A percentile compares a stretch with the other conserved stretches of the same genome.
phyloP scores from a whole-genome alignment of 2,888 invertebrate species.

The Drosophila vallismaia region DNA sequence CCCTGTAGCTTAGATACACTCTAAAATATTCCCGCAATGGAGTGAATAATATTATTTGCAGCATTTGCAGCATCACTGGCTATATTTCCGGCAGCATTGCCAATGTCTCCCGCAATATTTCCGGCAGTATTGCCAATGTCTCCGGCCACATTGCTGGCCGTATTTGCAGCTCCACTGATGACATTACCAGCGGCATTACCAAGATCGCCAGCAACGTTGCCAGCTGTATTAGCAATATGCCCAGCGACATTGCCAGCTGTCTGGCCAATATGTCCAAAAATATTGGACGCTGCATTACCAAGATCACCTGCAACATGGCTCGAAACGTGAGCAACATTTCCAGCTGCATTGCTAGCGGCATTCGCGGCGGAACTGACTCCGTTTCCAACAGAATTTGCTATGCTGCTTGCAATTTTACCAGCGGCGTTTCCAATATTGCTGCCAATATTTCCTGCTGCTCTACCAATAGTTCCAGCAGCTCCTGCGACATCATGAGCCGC shows the following conservation, averaged over 20 bases:
- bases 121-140: slow-evolving; percentile 12
- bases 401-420: not conserved
- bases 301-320: slow-evolving; percentile 1
- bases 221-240: slow-evolving; percentile 1
- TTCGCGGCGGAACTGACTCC: slow-evolving; percentile 8
- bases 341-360: slow-evolving; percentile 19
- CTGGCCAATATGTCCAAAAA: slow-evolving; percentile 17
- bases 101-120: slow-evolving; percentile 11
- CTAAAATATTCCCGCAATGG: slow-evolving; percentile 28
- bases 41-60: slow-evolving; percentile 15
- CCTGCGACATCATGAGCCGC: slow-evolving; percentile 3
- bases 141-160: slow-evolving; percentile 9
- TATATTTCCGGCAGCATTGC: slow-evolving; percentile 26
- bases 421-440: not conserved
- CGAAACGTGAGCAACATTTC: not conserved
- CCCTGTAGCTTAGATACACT: not conserved
- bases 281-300: slow-evolving; percentile 8
- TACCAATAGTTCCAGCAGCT: slow-evolving; percentile 3
- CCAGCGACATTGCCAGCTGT: slow-evolving; percentile 19
- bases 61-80: slow-evolving; percentile 12
- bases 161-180: slow-evolving; percentile 7
- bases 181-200: slow-evolving; percentile 18
- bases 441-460: not conserved
- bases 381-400: not conserved
- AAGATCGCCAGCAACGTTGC: not conserved